Evolutionary conservation across 2,113 vertebrate genomes (phyloP), one percentile per base, ranked within the genome.

Genomic region (Callospermophilus lateralis): DNA sequence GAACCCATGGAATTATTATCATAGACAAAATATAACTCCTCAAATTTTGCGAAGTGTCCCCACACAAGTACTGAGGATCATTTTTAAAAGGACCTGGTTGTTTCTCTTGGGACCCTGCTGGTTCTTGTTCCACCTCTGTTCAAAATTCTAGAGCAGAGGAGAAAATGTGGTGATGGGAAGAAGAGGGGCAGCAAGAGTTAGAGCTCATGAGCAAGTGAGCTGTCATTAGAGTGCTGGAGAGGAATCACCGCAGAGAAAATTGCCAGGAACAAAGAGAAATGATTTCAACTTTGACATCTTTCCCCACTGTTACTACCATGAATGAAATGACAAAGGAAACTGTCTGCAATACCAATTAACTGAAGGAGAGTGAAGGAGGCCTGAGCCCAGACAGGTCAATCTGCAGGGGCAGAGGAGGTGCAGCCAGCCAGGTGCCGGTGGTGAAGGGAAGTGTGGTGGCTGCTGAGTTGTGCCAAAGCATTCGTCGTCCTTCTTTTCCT

Each of bases 401-500:
- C 24, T 26, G 45, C 1, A 1, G 17, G 15, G 19, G 8, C 72
- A 37, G 78, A 70, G 78, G 24, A 37, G 81, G 39, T 20, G 1
- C 6, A 1, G 34, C n/a, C 26, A n/a, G 83, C 68, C 16, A 3
- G 6, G 84, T 22, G 53, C 4, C 3, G 1, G 4, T 20, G 34
- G 86, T 22, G 16, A n/a, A 53, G 24, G 26, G 34, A 58, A 20
- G n/a, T 28, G 63, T 85, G 91, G 3, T 39, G 68, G 83, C 51
- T 24, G 37, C 80, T 58, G 90, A 92, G 67, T 51, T 84, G 77
- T 5, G 76, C 28, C 6, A 8, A 94, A 39, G 42, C 8, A 0
- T 32, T 85, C 61, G n/a, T 1, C 37, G 67, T n/a, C 92, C 84
- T 86, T 90, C 78, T 85, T 92, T 78, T 92, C 53, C 95, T 94